Conservation (phyloP, 2,113 vertebrate species). For the Amphiprion ocellaris region DNA sequence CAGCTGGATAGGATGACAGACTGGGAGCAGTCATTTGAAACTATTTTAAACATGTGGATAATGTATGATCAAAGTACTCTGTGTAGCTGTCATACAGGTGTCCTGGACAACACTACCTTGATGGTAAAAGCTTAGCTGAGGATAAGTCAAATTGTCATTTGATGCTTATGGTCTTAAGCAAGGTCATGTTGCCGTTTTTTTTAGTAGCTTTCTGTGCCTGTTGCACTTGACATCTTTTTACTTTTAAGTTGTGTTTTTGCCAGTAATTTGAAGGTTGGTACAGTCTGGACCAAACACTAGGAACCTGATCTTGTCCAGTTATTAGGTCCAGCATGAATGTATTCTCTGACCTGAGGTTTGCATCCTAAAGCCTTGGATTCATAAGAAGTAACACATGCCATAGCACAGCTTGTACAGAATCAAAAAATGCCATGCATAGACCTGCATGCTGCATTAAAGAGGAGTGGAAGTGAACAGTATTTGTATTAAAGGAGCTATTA, state of each 20-base stretch:
- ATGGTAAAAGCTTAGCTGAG: not conserved
- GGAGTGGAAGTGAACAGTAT: not conserved
- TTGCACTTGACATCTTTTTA: not conserved
- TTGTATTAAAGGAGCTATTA: not conserved
- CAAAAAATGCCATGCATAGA: too few species aligned
- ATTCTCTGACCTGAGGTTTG: not conserved
- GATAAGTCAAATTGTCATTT: constrained; percentile 36
- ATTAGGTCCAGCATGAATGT: not conserved
- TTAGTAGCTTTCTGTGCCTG: not conserved
- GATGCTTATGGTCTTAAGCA: not conserved
- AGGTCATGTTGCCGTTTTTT: not conserved
- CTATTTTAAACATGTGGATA: not conserved
- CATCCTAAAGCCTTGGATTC: too few species aligned
- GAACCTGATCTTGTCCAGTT: not conserved
- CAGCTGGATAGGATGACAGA: constrained; percentile 78
- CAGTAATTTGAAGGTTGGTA: too few species aligned
- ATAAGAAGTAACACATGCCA: too few species aligned
- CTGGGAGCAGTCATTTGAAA: not conserved
- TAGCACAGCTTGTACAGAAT: too few species aligned
- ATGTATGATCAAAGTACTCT: not conserved
- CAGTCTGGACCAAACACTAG: too few species aligned
- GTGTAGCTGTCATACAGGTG: not conserved
- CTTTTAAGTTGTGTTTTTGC: too few species aligned
- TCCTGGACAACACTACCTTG: not conserved
- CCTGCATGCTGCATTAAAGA: too few species aligned